These are phyloP conservation scores for Myiozetetes cayanensis DNA, from an alignment of 2,113 vertebrate genomes.

Conservation along the genomic window DNA sequence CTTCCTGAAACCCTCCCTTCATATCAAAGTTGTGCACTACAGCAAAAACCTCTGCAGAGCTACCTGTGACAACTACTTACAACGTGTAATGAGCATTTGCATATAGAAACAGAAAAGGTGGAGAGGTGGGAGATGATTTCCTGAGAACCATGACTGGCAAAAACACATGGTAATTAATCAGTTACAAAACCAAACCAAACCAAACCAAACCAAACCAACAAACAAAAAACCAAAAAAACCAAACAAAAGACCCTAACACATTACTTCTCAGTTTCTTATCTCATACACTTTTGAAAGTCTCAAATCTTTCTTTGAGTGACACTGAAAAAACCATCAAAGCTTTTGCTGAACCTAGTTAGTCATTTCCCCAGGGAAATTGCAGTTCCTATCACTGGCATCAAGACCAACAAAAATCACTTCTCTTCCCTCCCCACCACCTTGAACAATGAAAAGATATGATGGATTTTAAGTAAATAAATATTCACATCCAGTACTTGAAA, in stretches of 20 bases:
- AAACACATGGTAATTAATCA: not conserved
- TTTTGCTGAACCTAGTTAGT: not conserved
- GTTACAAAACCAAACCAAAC: too few relatives aligned
- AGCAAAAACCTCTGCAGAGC: not conserved
- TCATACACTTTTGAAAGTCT: not conserved
- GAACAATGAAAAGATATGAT: not conserved
- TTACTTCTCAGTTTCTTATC: not conserved
- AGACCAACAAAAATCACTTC: not conserved
- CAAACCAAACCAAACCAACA: not conserved
- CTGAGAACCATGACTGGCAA: not conserved
- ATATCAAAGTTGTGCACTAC: not conserved
- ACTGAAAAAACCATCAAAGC: not conserved
- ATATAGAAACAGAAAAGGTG: not conserved
- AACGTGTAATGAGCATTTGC: not conserved
- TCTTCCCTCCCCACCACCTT: not conserved
- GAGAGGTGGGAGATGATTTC: not conserved
- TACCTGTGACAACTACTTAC: not conserved
- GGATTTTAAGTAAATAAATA: not conserved
- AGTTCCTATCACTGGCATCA: not conserved
- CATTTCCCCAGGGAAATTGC: not conserved
- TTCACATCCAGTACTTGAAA: not conserved
- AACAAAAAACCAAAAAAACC: not conserved
- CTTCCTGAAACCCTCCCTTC: not conserved
- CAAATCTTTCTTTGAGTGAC: not conserved
- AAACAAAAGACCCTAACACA: not conserved